Evolutionary conservation across 2,113 vertebrate genomes (phyloP).

Genomic region (Danionella cerebrum): DNA sequence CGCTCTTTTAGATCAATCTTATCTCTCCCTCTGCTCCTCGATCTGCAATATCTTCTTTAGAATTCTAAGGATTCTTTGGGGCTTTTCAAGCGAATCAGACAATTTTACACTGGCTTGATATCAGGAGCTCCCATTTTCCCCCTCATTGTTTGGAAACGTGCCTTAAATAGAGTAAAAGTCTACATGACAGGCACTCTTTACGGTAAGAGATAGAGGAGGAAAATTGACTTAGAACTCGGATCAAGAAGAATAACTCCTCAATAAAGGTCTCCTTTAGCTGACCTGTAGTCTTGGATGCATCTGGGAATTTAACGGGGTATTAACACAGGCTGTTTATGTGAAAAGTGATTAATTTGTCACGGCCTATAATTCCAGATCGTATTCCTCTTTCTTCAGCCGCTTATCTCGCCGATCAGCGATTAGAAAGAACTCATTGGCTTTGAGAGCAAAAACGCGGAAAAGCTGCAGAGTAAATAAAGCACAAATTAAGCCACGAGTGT

Average conservation of each 20-base stretch:
- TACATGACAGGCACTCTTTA: constrained; percentile 37
- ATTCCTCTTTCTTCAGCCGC: constrained; percentile 62
- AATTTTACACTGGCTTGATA: constrained; percentile 48
- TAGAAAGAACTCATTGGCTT: no score
- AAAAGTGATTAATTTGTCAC: constrained; percentile 65
- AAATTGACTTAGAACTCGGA: background rate
- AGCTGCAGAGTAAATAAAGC: constrained; percentile 58
- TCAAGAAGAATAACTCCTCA: background rate
- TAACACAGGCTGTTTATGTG: background rate
- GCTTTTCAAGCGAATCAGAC: constrained; percentile 49
- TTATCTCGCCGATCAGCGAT: constrained; percentile 71
- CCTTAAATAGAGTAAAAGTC: constrained; percentile 41
- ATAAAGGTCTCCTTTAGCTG: background rate
- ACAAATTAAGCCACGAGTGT: constrained; percentile 48
- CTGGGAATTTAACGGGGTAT: background rate
- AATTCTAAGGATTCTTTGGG: constrained; percentile 44
- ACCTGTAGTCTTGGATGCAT: background rate
- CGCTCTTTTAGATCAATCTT: background rate
- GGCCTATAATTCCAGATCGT: constrained; percentile 68
- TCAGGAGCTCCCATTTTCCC: constrained; percentile 38
- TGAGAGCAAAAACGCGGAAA: constrained; percentile 48
- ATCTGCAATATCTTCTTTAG: constrained; percentile 44
- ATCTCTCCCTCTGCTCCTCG: constrained; percentile 4
- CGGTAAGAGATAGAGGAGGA: background rate
- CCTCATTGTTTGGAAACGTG: constrained; percentile 40